Base-by-base conservation (phyloP, 37 sponge, comb jelly and placozoan genomes). In the Beroe ovata region DNA sequence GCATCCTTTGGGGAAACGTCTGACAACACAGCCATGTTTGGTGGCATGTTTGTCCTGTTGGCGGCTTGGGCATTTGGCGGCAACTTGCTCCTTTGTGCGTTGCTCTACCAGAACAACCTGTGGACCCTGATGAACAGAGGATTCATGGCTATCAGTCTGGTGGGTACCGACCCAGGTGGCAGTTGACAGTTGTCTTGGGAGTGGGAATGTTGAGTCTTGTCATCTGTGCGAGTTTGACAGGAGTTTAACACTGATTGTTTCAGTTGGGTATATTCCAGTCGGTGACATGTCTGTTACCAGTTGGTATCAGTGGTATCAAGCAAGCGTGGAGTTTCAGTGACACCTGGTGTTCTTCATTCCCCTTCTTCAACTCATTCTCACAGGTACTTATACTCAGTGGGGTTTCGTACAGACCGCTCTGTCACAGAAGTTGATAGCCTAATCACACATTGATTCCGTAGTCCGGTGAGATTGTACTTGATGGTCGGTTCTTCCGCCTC, bases 101-200 rank as follows among this genome's bases (percentile, higher is more conserved):
- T 77, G 54, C 35, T 77, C 54, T 77, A 77, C 28, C 84, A 77
- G 54, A 36, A 36, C 26, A 42, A 77, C 84, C 38, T 77, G 84
- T 77, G 84, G 84, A 77, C 84, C 84, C 35, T 77, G 28, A 77
- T 77, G 54, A 77, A 77, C 84, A 39, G 84, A n/a, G 84, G 54
- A 42, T 35, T 77, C 22, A 39, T 77, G 54, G 84, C 84, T 25
- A 36, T 77, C 26, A 26, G 28, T 29, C 36, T 40, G 84, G 84
- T 77, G 23, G 26, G 63, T 58, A 16, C 16, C n/a, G n/a, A n/a
- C n/a, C n/a, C n/a, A n/a, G n/a, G n/a, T n/a, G n/a, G n/a, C n/a
- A n/a, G n/a, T n/a, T n/a, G n/a, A n/a, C n/a, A n/a, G n/a, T n/a
- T n/a, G n/a, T n/a, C n/a, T n/a, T n/a, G n/a, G n/a, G n/a, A n/a